Evolutionary conservation across 2,797 vertebrate species (phyloP).

Genomic region (Malacoraja senta): DNA sequence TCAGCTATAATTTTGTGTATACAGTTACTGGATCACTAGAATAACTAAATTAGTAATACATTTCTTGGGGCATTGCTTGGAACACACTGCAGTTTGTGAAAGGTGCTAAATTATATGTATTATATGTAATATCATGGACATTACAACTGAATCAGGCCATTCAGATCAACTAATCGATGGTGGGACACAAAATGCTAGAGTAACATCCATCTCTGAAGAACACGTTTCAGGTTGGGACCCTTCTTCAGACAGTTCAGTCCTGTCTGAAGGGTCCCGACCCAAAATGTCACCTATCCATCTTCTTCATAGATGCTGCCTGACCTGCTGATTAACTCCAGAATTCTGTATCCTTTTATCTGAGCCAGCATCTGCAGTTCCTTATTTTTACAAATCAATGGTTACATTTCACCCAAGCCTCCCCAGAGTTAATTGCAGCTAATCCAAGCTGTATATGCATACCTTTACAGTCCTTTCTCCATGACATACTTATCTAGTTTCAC

Average conservation of each 20-base stretch:
- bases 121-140: neutral
- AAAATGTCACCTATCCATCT: no score
- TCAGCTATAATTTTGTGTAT: neutral
- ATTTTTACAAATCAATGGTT: neutral
- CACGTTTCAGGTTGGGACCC: no score
- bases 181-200: no score
- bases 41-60: neutral
- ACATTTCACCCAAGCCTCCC: neutral
- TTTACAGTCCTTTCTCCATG: neutral
- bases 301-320: no score
- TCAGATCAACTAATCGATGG: neutral
- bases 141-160: neutral
- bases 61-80: neutral
- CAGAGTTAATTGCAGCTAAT: neutral
- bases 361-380: no score
- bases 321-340: no score
- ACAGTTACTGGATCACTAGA: neutral
- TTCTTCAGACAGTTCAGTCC: no score
- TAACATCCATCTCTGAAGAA: no score
- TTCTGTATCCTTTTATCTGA: no score
- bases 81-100: neutral
- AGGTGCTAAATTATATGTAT: neutral
- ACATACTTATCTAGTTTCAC: neutral
- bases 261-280: no score
- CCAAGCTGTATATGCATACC: neutral